phyloP scores from a whole-genome alignment of 37 sponge, comb jelly and placozoan genomes.

The Tethya wilhelma region DNA sequence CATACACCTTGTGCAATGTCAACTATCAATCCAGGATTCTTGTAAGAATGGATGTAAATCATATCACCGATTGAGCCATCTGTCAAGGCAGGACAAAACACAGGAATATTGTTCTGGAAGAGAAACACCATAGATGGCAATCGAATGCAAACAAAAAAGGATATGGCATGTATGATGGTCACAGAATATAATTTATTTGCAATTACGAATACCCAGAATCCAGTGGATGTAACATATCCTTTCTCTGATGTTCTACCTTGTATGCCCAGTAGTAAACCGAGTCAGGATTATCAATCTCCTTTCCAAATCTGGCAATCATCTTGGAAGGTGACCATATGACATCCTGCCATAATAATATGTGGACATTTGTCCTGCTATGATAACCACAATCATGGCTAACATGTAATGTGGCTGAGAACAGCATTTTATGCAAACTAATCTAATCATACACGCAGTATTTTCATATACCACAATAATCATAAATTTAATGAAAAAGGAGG shows the following conservation, averaged over 20 bases:
- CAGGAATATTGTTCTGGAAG: constrained; percentile 94
- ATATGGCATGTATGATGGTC: neutral
- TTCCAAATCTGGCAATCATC: constrained; percentile 88
- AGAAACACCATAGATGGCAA: neutral
- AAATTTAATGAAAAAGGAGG: no score
- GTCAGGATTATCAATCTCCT: constrained; percentile 87
- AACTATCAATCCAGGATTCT: constrained; percentile 88
- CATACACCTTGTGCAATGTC: constrained; percentile 90
- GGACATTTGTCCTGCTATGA: neutral
- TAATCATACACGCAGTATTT: neutral
- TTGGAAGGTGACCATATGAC: constrained; percentile 92
- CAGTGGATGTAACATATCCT: no score
- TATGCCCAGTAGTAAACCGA: constrained; percentile 98
- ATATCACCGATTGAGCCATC: constrained; percentile 98
- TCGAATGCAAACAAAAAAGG: neutral
- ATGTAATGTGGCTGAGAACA: neutral
- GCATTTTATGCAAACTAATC: neutral
- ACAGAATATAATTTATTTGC: neutral
- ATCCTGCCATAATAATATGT: constrained; percentile 12
- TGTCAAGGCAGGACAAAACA: constrained; percentile 97
- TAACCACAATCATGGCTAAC: no score
- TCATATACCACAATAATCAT: no score
- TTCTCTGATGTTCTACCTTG: no score
- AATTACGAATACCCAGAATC: no score
- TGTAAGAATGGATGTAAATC: constrained; percentile 94